A percentile compares a stretch with the other conserved stretches of the same genome.
phyloP scores from a whole-genome alignment of 2,797 vertebrate species.

The Champsocephalus gunnari region DNA sequence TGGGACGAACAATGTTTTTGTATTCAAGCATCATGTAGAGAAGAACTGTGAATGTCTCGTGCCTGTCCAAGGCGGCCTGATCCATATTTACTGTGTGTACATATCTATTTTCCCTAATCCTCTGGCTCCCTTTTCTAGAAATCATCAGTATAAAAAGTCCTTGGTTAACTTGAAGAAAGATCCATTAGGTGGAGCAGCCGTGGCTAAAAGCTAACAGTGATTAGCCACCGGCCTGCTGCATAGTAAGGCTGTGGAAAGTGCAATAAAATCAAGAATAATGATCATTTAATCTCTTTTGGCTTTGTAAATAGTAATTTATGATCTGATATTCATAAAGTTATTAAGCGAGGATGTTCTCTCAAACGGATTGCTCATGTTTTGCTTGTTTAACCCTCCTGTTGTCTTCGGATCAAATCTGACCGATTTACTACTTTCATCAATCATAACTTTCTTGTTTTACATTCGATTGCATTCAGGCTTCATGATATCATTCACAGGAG shows the following conservation, averaged over 20 bases:
- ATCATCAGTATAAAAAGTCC: constrained; percentile 49
- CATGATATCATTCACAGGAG: too few relatives aligned
- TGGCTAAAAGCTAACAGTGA: constrained; percentile 12
- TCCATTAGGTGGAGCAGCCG: constrained; percentile 41
- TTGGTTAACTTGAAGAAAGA: constrained; percentile 41
- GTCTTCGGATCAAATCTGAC: too few relatives aligned
- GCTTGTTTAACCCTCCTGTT: not conserved
- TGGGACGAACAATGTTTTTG: constrained; percentile 52
- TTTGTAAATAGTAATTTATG: constrained; percentile 41
- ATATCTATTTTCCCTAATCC: constrained; percentile 59
- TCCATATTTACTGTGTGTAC: constrained; percentile 59
- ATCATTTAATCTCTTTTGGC: constrained; percentile 38
- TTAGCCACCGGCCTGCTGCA: constrained; percentile 22
- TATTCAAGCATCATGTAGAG: constrained; percentile 72
- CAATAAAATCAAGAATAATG: constrained; percentile 67
- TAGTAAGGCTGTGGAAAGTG: constrained; percentile 66
- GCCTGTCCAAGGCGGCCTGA: constrained; percentile 78
- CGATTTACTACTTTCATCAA: too few relatives aligned
- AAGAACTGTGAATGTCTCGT: constrained; percentile 77
- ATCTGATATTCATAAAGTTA: constrained; percentile 42
- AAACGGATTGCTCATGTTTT: constrained; percentile 33
- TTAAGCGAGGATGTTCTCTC: constrained; percentile 23
- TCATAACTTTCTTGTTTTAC: too few relatives aligned
- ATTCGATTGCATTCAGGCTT: too few relatives aligned
- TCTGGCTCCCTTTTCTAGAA: constrained; percentile 36